Evolutionary conservation across 2,888 invertebrate genomes (phyloP).

Genomic region (Tanytarsus gracilentus): DNA sequence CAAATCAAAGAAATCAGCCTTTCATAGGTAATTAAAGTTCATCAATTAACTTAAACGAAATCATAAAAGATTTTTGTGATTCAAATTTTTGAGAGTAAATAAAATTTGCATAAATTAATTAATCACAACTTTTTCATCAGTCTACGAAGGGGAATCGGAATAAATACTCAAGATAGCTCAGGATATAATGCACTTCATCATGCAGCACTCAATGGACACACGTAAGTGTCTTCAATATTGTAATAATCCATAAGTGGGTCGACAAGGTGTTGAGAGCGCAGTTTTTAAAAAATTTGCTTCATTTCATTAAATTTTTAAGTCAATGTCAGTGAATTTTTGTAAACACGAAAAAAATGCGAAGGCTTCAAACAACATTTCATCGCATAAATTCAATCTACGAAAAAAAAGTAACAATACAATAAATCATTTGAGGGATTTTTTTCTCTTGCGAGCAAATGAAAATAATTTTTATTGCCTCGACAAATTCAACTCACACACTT

Average conservation of each 20-base stretch:
- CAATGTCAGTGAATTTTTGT: too few species aligned
- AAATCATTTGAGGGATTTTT: too few species aligned
- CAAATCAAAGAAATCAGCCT: constrained; percentile 57
- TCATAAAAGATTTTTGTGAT: constrained; percentile 23
- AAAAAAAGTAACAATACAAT: too few species aligned
- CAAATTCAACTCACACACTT: background rate
- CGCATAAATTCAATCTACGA: too few species aligned
- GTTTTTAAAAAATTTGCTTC: too few species aligned
- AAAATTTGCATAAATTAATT: background rate
- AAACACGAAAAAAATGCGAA: too few species aligned
- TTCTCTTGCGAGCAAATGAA: background rate
- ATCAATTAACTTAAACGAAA: background rate
- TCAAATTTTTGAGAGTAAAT: constrained; percentile 3
- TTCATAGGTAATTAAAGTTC: constrained; percentile 24
- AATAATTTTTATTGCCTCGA: background rate
- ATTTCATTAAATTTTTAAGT: too few species aligned
- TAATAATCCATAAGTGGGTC: too few species aligned
- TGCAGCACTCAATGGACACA: constrained; percentile 86
- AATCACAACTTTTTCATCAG: constrained; percentile 46
- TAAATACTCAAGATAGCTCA: constrained; percentile 86
- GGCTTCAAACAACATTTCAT: too few species aligned
- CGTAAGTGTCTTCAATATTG: constrained; percentile 54
- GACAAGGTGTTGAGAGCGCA: too few species aligned
- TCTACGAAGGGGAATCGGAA: constrained; percentile 78
- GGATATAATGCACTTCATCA: constrained; percentile 92